Evolutionary conservation across 2,113 vertebrate genomes (phyloP).

Genomic region (Ia io): DNA sequence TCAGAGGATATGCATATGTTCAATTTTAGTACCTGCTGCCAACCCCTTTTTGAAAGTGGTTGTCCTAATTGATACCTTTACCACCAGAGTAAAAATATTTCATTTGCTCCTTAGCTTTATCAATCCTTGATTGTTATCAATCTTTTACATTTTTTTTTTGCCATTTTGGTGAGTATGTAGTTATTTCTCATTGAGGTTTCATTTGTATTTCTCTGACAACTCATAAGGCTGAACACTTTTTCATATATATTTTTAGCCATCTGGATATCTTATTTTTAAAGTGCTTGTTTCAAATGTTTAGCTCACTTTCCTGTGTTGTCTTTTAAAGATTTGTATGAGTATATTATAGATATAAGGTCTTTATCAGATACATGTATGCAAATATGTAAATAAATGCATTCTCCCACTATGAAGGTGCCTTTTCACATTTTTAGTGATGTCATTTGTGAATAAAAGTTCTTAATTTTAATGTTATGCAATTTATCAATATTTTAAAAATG

Average conservation of each 20-base stretch:
- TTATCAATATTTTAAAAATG: neutral
- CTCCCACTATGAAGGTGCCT: neutral
- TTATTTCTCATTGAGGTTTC: neutral
- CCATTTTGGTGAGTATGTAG: neutral
- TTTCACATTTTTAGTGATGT: neutral
- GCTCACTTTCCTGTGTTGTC: neutral
- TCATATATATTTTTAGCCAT: neutral
- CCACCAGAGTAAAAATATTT: neutral
- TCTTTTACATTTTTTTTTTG: neutral
- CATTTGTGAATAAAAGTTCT: neutral
- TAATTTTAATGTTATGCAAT: constrained; percentile 6
- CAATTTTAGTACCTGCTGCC: neutral
- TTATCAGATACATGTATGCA: neutral
- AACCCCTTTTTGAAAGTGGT: neutral
- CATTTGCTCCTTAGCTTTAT: neutral
- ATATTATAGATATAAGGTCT: neutral
- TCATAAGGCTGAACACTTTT: neutral
- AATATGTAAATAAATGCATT: neutral
- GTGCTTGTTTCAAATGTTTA: neutral
- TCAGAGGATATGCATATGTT: neutral
- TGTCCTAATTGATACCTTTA: neutral
- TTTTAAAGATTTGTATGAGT: neutral
- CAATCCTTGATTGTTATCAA: neutral
- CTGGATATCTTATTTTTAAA: neutral
- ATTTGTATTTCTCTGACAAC: neutral